Base-by-base conservation (phyloP, 2,888 invertebrate species). In the Acronicta alni region DNA sequence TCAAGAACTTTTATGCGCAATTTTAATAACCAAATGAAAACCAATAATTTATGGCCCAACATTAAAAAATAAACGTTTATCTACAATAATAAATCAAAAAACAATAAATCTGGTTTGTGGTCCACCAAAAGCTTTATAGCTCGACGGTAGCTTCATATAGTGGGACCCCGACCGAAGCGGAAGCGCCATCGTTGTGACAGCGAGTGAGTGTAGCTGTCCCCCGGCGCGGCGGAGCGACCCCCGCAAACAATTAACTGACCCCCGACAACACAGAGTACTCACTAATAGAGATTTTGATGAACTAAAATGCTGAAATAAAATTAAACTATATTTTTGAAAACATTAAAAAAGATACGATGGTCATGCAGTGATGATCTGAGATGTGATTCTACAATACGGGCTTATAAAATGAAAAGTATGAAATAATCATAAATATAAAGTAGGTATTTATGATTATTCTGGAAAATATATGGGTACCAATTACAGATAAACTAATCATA, bases 231-330 rank as follows among this genome's bases (percentile, higher is more conserved):
- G 55, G 72, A 54, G 77, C 79, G 71, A 73, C 78, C 82, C 80
- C 77, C 84, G 85, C 85, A 87, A 77, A 75, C 78, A 77, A 77
- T 77, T 77, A 76, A 77, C 78, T 77, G 57, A 81, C 86, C 86
- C 86, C 85, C 67, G 73, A 81, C 81, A 79, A 77, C 51, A 52
- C 67, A 71, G 46, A 43, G 46, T 54, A 74, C 75, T 64, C 65
- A 58, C 62, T 75, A 62, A 66, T 63, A 72, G 60, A 66, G 58
- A 69, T 73, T 75, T 66, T 63, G 46, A 73, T 53, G 51, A 56
- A 69, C 62, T 64, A 60, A 60, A 35, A 61, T 49, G 43, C 39
- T 42, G 49, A 54, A 51, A 44, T 44, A 54, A 23, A n/a, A n/a
- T n/a, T n/a, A n/a, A n/a, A n/a, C n/a, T n/a, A n/a, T n/a, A n/a